These are phyloP conservation scores for Branchinecta lindahli DNA, from an alignment of 1,140 invertebrate genomes.

Conservation along the genomic window DNA sequence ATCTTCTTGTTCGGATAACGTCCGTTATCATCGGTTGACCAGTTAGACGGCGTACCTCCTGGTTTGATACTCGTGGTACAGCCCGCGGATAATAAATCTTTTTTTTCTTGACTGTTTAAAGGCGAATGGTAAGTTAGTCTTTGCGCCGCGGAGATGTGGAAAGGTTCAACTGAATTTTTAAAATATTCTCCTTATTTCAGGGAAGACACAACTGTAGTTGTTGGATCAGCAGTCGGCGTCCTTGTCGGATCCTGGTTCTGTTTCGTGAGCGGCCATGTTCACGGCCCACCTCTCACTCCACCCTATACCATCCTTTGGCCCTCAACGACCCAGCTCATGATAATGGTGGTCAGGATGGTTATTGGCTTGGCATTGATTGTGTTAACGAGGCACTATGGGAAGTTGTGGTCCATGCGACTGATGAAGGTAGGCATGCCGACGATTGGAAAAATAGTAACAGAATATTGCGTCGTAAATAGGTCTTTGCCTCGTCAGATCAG, in stretches of 20 bases:
- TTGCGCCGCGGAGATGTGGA: too few species aligned
- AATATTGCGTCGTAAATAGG: too few species aligned
- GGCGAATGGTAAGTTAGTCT: too few species aligned
- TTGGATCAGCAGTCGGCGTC: conserved; percentile 61
- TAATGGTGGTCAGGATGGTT: conserved; percentile 46
- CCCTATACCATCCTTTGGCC: conserved; percentile 65
- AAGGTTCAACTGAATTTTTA: too few species aligned
- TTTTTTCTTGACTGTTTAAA: too few species aligned
- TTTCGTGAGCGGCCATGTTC: conserved; percentile 54
- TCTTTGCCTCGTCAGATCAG: too few species aligned
- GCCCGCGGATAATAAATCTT: too few species aligned
- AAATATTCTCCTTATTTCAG: conserved; percentile 34
- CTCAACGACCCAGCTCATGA: conserved; percentile 46
- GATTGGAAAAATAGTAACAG: too few species aligned
- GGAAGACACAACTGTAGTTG: conserved; percentile 68
- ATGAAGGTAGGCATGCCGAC: neutral
- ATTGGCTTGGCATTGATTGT: conserved; percentile 56
- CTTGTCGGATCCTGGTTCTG: conserved; percentile 66
- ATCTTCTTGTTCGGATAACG: too few species aligned
- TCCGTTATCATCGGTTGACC: too few species aligned
- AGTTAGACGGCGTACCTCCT: too few species aligned
- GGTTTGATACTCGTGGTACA: too few species aligned
- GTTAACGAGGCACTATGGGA: conserved; percentile 35
- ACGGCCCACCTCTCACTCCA: conserved; percentile 34
- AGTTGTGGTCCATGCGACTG: neutral